phyloP scores from a whole-genome alignment of 1,140 invertebrate species.

The Drosophila erecta region DNA sequence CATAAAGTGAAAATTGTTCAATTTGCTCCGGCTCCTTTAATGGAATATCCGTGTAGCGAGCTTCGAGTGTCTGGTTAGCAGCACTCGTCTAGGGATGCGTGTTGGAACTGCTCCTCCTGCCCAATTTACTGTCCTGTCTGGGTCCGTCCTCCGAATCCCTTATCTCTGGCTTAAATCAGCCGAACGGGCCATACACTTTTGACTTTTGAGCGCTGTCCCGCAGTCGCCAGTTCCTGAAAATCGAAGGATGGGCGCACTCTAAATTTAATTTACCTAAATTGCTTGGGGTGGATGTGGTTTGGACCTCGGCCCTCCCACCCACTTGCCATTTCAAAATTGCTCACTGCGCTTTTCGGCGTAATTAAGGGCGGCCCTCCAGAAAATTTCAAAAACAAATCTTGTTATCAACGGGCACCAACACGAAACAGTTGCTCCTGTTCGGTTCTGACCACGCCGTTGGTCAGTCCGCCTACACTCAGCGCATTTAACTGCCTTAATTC shows the following conservation, averaged over 20 bases:
- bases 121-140: slow-evolving; percentile 17
- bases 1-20: slow-evolving; percentile 79
- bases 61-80: slow-evolving; percentile 39
- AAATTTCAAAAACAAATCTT: slow-evolving; percentile 82
- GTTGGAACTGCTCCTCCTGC: slow-evolving; percentile 1
- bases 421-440: slow-evolving; percentile 62
- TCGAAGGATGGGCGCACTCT: slow-evolving; percentile 71
- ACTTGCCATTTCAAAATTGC: slow-evolving; percentile 42
- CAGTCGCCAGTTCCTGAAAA: slow-evolving; percentile 16
- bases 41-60: slow-evolving; percentile 73
- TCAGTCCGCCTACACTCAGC: slow-evolving; percentile 32
- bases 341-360: slow-evolving; percentile 77
- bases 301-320: slow-evolving; percentile 15
- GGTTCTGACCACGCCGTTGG: slow-evolving; percentile 32
- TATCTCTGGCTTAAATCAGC: slow-evolving; percentile 67
- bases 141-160: slow-evolving; percentile 7
- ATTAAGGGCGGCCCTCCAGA: slow-evolving; percentile 68
- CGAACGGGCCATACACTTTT: slow-evolving; percentile 50
- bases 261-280: slow-evolving; percentile 82
- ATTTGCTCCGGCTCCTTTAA: slow-evolving; percentile 59
- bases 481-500: slow-evolving; percentile 15
- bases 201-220: slow-evolving; percentile 52
- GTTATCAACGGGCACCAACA: slow-evolving; percentile 76
- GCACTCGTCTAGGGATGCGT: slow-evolving; percentile 74
- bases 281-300: slow-evolving; percentile 36